phyloP scores from a whole-genome alignment of 2,888 invertebrate species.

The Agriotes lineatus region DNA sequence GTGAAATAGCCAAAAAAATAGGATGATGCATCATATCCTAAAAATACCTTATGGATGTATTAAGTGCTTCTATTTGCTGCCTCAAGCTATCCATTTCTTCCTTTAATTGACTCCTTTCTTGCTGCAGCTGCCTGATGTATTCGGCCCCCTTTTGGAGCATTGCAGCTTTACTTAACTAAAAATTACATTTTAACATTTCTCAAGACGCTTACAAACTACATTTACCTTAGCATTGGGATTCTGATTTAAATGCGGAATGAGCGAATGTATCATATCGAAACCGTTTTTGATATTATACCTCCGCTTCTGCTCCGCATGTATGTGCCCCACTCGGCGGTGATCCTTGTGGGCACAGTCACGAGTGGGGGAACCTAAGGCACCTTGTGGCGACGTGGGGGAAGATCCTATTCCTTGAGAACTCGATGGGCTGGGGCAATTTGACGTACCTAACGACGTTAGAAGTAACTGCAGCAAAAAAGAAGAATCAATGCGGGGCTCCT shows the following conservation, averaged over 20 bases:
- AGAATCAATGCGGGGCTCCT: too few relatives aligned
- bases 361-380: conserved; percentile 64
- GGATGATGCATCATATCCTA: not conserved
- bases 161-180: conserved; percentile 90
- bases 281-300: conserved; percentile 97
- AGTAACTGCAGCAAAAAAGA: conserved; percentile 39
- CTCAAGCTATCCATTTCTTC: conserved; percentile 91
- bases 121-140: conserved; percentile 89
- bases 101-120: conserved; percentile 86
- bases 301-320: conserved; percentile 96
- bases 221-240: conserved; percentile 89
- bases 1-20: too few relatives aligned
- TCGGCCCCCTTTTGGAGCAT: conserved; percentile 98
- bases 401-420: conserved; percentile 66
- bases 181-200: not conserved
- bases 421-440: conserved; percentile 65
- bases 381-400: conserved; percentile 75
- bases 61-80: conserved; percentile 91
- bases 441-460: conserved; percentile 54
- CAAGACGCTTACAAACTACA: not conserved
- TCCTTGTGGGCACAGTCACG: conserved; percentile 72
- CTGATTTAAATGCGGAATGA: conserved; percentile 91
- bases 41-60: conserved; percentile 87
- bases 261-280: conserved; percentile 92
- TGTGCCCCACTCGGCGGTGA: conserved; percentile 87